Percentiles rank a stretch among this genome's conserved stretches.
Evolutionary conservation across 1,140 invertebrate genomes (phyloP).

Genomic region (Philopotamus ludificatus): DNA sequence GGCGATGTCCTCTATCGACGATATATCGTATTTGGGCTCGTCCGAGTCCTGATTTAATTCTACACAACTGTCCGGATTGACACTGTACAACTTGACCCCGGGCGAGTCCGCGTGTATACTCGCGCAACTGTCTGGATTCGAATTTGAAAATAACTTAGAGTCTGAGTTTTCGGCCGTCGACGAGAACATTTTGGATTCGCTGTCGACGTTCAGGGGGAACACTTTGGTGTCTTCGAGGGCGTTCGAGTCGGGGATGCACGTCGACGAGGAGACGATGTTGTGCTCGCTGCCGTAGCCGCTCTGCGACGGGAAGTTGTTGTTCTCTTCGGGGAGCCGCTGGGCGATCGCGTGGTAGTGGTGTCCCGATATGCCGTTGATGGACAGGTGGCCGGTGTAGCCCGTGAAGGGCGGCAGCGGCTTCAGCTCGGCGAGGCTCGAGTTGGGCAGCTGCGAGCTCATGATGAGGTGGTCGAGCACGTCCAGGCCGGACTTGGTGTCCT

Average conservation of each 20-base stretch:
- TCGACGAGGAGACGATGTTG: slow-evolving; percentile 67
- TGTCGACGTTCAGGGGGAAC: slow-evolving; percentile 55
- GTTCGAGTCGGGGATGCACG: slow-evolving; percentile 61
- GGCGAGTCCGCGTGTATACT: slow-evolving; percentile 49
- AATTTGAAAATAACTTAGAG: slow-evolving; percentile 50
- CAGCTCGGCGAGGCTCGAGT: slow-evolving; percentile 70
- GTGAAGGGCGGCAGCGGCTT: slow-evolving; percentile 86
- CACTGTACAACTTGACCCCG: slow-evolving; percentile 49
- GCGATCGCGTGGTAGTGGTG: slow-evolving; percentile 83
- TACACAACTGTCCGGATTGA: slow-evolving; percentile 44
- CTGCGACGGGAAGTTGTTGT: slow-evolving; percentile 65
- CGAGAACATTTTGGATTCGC: slow-evolving; percentile 59
- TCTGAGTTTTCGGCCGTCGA: slow-evolving; percentile 57
- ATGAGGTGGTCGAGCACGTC: slow-evolving; percentile 66
- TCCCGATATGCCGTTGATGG: slow-evolving; percentile 81
- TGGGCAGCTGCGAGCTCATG: slow-evolving; percentile 58
- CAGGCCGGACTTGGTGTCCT: slow-evolving; percentile 56
- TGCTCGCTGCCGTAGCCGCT: slow-evolving; percentile 61
- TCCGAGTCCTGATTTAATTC: slow-evolving; percentile 52
- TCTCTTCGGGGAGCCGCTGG: slow-evolving; percentile 64
- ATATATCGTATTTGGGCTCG: slow-evolving; percentile 55
- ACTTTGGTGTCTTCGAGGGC: slow-evolving; percentile 50
- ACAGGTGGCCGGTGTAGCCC: slow-evolving; percentile 77
- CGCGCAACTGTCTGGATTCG: slow-evolving; percentile 50
- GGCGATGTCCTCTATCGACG: slow-evolving; percentile 81